phyloP scores from a whole-genome alignment of 2,797 vertebrate genomes.

The Hipposideros larvatus region DNA sequence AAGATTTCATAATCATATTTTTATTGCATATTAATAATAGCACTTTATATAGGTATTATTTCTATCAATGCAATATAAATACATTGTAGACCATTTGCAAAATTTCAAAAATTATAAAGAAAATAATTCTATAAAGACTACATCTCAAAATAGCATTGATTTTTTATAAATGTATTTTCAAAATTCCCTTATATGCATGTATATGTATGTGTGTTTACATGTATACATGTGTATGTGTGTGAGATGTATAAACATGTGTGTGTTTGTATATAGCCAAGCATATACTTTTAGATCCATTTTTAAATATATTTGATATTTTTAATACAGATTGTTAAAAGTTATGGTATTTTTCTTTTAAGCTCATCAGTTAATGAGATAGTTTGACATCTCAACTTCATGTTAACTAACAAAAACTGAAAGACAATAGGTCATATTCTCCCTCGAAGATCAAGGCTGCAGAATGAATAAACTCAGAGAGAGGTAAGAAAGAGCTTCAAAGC shows the following conservation, averaged over 20 bases:
- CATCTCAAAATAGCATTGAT: neutral
- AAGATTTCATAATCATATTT: neutral
- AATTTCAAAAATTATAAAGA: neutral
- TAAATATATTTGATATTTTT: neutral
- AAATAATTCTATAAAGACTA: neutral
- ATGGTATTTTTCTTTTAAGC: neutral
- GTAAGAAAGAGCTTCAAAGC: neutral
- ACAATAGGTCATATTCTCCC: neutral
- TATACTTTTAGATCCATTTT: neutral
- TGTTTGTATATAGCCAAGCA: neutral
- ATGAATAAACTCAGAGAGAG: constrained; percentile 9
- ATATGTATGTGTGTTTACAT: neutral
- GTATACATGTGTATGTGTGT: neutral
- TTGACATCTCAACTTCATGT: neutral
- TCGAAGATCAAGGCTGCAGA: neutral
- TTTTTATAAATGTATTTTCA: neutral
- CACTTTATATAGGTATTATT: neutral
- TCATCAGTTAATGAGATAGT: neutral
- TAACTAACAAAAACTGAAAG: neutral
- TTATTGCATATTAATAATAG: neutral
- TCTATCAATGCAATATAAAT: neutral
- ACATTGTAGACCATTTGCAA: neutral
- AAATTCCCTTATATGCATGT: neutral
- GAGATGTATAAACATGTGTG: neutral
- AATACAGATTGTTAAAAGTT: neutral